phyloP scores from a whole-genome alignment of 2,113 vertebrate genomes.

The Candoia aspera region DNA sequence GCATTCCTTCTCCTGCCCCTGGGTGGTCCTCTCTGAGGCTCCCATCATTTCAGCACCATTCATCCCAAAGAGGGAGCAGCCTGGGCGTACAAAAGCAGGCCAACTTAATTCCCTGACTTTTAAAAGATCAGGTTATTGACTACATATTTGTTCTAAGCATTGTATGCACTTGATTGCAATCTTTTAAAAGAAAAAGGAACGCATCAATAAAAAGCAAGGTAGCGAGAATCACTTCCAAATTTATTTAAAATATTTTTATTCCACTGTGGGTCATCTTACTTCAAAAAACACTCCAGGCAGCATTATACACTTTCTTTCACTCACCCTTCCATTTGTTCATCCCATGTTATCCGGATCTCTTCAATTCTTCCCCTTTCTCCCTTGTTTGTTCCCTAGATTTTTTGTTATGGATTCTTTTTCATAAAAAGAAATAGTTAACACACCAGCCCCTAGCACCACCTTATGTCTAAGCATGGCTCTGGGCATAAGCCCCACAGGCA shows the following conservation, averaged over 20 bases:
- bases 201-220: neutral
- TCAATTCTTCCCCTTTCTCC: neutral
- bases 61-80: slow-evolving; percentile 16
- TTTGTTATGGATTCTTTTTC: neutral
- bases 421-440: neutral
- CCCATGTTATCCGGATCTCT: neutral
- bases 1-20: slow-evolving; percentile 31
- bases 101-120: slow-evolving; percentile 19
- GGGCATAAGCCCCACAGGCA: neutral
- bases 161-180: neutral
- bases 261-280: neutral
- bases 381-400: neutral
- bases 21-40: slow-evolving; percentile 21
- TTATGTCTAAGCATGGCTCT: neutral
- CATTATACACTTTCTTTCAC: neutral
- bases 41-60: slow-evolving; percentile 8
- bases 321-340: neutral
- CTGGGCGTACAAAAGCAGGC: neutral
- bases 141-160: neutral
- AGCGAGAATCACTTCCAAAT: neutral
- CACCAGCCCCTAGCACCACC: neutral
- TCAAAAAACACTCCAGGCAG: neutral
- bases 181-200: neutral
- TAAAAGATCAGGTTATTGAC: neutral
- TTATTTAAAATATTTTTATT: neutral